These are phyloP conservation scores for Latrodectus elegans DNA, from an alignment of 2,888 invertebrate genomes.

Conservation along the genomic window DNA sequence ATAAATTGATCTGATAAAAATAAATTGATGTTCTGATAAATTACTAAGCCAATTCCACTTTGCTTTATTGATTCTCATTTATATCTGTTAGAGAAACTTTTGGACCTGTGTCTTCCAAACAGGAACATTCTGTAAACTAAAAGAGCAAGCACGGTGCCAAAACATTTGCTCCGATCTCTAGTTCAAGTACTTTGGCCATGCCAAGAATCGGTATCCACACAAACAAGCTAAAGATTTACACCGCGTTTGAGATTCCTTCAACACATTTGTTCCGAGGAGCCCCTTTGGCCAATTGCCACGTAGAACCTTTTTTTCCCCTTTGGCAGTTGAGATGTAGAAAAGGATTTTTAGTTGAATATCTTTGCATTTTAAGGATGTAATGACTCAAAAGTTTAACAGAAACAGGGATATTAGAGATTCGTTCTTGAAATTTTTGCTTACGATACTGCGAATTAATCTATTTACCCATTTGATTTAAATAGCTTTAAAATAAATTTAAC, in stretches of 20 bases:
- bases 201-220: conserved; percentile 24
- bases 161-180: conserved; percentile 50
- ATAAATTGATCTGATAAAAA: neutral
- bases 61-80: conserved; percentile 12
- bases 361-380: conserved; percentile 11
- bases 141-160: conserved; percentile 35
- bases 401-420: conserved; percentile 33
- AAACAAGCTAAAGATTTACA: conserved; percentile 54
- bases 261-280: conserved; percentile 35
- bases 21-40: neutral
- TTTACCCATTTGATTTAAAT: neutral
- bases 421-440: conserved; percentile 1
- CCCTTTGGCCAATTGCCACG: conserved; percentile 54
- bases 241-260: conserved; percentile 34
- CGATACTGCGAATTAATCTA: conserved; percentile 2
- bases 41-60: neutral
- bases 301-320: neutral
- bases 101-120: conserved; percentile 24
- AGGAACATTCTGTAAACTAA: conserved; percentile 25
- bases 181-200: conserved; percentile 54
- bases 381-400: neutral
- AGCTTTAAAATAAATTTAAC: neutral
- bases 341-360: conserved; percentile 20
- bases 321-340: conserved; percentile 24
- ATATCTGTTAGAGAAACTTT: conserved; percentile 43